Conservation (phyloP, 1,140 invertebrate species). For the Drosophila paulistorum region DNA sequence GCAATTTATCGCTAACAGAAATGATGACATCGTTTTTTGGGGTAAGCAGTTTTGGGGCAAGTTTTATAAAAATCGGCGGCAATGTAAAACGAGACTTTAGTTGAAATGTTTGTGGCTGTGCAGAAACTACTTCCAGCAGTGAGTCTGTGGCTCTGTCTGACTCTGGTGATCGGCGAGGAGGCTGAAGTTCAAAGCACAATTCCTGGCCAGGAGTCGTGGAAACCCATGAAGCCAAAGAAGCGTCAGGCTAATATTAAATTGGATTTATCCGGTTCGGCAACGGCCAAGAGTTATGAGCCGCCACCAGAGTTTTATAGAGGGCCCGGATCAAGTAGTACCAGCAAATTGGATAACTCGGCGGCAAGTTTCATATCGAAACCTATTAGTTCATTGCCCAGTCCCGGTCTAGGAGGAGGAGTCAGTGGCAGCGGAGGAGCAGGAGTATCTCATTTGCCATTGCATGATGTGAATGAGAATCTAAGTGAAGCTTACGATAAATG, state of each 20-base stretch:
- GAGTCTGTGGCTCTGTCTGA: constrained; percentile 20
- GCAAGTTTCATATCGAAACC: constrained; percentile 50
- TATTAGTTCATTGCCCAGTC: constrained; percentile 27
- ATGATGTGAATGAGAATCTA: constrained; percentile 52
- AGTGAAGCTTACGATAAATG: constrained; percentile 72
- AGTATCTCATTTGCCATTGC: constrained; percentile 26
- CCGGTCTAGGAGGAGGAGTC: not conserved
- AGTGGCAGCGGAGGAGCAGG: not conserved
- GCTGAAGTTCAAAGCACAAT: constrained; percentile 21
- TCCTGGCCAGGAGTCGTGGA: constrained; percentile 27
- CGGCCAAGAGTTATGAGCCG: constrained; percentile 77
- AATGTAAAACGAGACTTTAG: constrained; percentile 28
- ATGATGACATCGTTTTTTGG: constrained; percentile 31
- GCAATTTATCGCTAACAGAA: constrained; percentile 48
- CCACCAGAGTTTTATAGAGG: constrained; percentile 78
- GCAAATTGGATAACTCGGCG: constrained; percentile 40
- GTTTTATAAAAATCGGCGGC: constrained; percentile 32
- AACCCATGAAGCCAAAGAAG: constrained; percentile 43
- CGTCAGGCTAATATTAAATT: constrained; percentile 40
- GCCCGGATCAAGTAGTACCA: constrained; percentile 48
- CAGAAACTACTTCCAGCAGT: constrained; percentile 37
- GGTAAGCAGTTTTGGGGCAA: not conserved
- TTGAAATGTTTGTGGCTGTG: constrained; percentile 41
- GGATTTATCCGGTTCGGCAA: constrained; percentile 49
- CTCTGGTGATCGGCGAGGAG: constrained; percentile 3